Percentiles rank a stretch among this genome's conserved stretches.
Conservation (phyloP, 2,888 invertebrate species). For the Marronus borbonicus region DNA sequence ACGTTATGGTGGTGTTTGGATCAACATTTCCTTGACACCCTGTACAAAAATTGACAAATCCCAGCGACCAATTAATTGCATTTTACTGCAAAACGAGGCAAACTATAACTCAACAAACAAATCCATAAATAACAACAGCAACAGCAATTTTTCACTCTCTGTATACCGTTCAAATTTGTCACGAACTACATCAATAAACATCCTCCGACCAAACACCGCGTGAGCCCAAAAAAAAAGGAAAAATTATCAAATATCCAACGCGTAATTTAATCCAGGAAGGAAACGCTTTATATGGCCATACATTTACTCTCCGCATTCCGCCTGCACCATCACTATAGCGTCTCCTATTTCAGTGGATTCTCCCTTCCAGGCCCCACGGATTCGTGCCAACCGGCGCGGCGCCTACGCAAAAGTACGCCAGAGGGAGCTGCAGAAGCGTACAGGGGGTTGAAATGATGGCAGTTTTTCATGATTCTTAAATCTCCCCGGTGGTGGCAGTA, state of each 20-base stretch:
- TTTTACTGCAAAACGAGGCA: no score
- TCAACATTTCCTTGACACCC: no score
- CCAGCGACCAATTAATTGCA: no score
- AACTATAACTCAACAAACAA: no score
- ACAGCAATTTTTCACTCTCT: no score
- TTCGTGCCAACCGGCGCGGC: background rate
- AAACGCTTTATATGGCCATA: background rate
- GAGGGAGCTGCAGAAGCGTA: no score
- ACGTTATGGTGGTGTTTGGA: no score
- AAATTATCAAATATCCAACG: conserved; percentile 7
- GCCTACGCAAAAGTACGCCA: background rate
- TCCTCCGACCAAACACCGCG: no score
- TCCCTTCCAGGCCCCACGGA: background rate
- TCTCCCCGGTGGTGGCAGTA: conserved; percentile 7
- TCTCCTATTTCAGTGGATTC: conserved; percentile 4
- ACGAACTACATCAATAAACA: no score
- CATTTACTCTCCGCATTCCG: background rate
- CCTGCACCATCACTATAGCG: background rate
- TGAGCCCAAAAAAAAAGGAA: background rate
- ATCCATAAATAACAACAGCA: no score
- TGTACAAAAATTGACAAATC: no score
- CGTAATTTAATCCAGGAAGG: conserved; percentile 20
- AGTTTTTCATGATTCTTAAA: conserved; percentile 38
- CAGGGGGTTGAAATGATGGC: conserved; percentile 4
- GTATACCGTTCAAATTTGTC: no score